Base-by-base conservation (phyloP, 1,140 invertebrate genomes). In the Scaptomyza hsui region DNA sequence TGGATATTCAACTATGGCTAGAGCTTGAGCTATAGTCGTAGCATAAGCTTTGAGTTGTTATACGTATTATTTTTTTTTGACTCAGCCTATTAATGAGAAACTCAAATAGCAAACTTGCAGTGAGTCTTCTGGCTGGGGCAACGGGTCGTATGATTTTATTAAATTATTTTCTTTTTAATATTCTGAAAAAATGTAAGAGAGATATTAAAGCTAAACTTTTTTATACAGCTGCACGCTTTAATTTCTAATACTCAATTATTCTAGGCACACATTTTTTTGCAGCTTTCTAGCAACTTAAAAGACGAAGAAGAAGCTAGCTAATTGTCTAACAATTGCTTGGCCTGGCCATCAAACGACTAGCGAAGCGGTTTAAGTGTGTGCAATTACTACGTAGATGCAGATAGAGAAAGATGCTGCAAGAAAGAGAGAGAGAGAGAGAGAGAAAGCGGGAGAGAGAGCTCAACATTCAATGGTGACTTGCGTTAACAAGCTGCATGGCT, bases 301-400 rank as follows among this genome's bases (percentile, higher is more conserved):
- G n/a, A 24, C 62, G 29, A 42, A 47, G 15, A 19, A 62, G 65
- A 62, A 71, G 42, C 74, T 63, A 75, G 37, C 83, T 88, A 86
- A 86, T 86, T 88, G 82, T 81, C 57, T 79, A 65, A 88, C 81
- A 86, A 86, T 86, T 80, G 81, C 81, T 62, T 44, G 65, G 63
- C 59, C 69, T 62, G 82, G 55, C 71, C 60, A 79, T 81, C 62
- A 63, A 75, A 70, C 63, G 73, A 63, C 49, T 76, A 69, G 77
- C 81, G 73, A 78, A 88, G 82, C 81, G 81, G 70, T 71, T 88
- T 81, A 86, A 86, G 81, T 88, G 73, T 81, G 73, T 80, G 81
- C 81, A 88, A 86, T 86, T 86, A 86, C 70, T 71, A 59, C 53
- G 37, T n/a, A 65, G 82, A 86, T 81, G 69, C 77, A 81, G 82